Base-by-base conservation (phyloP, 2,797 vertebrate species). In the Danio choprae region DNA sequence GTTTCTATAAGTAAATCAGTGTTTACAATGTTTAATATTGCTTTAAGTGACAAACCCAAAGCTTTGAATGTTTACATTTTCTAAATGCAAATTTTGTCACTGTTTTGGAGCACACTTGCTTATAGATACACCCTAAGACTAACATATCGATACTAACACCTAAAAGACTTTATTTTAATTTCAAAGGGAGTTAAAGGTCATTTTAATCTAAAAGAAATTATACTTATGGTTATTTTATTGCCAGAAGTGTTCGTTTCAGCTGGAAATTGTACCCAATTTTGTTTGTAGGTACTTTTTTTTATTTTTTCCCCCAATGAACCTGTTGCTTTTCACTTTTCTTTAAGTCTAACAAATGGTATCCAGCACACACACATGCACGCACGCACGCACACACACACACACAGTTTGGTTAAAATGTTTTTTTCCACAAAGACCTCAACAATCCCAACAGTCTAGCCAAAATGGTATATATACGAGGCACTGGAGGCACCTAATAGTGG, bases 401-500 rank as follows among this genome's bases (percentile, higher is more conserved):
- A 29, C 29, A 71, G 58, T 63, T 62, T n/a, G 7, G 36, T 59
- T 62, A 10, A 7, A 46, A 51, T 63, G 53, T 53, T 38, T 41
- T 48, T 67, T 69, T 79, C 59, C 58, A 55, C 44, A 51, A 15
- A 70, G 70, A 46, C 62, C 76, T 74, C 70, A 69, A 79, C 53
- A 65, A 65, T 68, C 18, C 7, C 4, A 60, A 20, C 22, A 56
- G 60, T 60, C 69, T 74, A 59, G 64, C 64, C 71, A 80, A 70
- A 46, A 16, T 76, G 29, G 10, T n/a, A 41, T 41, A 46, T 51
- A 46, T 71, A 72, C 3, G 18, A 80, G 64, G 68, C 65, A 69
- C 46, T 38, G 16, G 68, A 74, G 76, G 44, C 69, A 77, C 53
- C 71, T 44, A 74, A 74, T 68, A 75, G 65, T 60, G 79, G 55